phyloP scores from a whole-genome alignment of 1,140 invertebrate genomes.

The Artemia franciscana region DNA sequence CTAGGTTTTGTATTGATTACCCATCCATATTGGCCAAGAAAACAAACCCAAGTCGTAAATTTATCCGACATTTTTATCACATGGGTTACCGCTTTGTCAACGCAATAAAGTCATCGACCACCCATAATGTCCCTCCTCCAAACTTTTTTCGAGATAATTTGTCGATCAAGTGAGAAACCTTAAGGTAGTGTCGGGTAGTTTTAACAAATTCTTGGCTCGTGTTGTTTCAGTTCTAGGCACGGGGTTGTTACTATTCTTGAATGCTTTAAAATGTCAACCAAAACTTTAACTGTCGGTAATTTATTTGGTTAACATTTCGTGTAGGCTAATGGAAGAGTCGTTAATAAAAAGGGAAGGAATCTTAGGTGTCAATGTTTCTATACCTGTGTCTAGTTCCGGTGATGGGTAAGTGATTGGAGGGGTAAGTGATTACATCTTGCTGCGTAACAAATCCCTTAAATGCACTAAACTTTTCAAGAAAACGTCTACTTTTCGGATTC shows the following conservation, averaged over 20 bases:
- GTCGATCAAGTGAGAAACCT: background rate
- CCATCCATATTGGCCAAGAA: no score
- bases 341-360: background rate
- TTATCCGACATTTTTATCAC: background rate
- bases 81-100: background rate
- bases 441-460: no score
- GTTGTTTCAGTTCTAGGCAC: background rate
- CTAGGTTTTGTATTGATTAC: no score
- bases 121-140: background rate
- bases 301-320: background rate
- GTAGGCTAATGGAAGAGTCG: background rate
- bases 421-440: no score
- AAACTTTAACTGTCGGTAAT: background rate
- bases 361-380: no score
- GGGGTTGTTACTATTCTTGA: no score
- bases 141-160: background rate
- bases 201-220: background rate
- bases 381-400: no score
- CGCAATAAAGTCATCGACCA: background rate
- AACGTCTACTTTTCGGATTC: no score
- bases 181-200: background rate
- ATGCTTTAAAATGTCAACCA: background rate
- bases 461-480: no score
- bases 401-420: no score
- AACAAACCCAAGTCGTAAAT: background rate